Evolutionary conservation across 2,888 invertebrate genomes (phyloP), one percentile per base, ranked within the genome.

Genomic region (Tuta absoluta): DNA sequence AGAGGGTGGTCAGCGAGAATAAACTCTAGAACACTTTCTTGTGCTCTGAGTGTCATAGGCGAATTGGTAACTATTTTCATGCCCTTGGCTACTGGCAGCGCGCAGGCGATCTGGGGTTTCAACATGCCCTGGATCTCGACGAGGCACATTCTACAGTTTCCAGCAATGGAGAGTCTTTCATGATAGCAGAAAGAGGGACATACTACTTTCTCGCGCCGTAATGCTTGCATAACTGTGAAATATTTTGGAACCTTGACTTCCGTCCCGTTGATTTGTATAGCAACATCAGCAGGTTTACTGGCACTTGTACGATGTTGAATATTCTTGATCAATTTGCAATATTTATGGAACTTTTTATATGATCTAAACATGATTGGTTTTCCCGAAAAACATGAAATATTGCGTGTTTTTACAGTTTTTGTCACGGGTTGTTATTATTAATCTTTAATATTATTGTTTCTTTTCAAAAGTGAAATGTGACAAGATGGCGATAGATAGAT

Each of bases 91-190:
- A 99, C 98, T 0, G 98, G 98, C 96, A 99, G 97, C 1, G 98
- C 98, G 88, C 99, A 99, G 0, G 99, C 98, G n/a, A 99, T 98
- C 51, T 99, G 97, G 0, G 98, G 98, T 93, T 99, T 98, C 33
- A 95, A 94, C 74, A 96, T 96, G 75, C 98, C 99, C 85, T 99
- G 99, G 28, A 99, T 95, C 85, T 99, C 97, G 0, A 99, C 98
- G 33, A 99, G 92, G 85, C 99, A 99, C 99, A 99, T 99, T 68
- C 99, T 94, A 79, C 99, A 99, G 89, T 99, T 99, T 24, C 99
- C 99, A 70, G 99, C 99, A 61, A 99, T 96, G 10, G 99, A 98
- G 56, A 99, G 93, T 48, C 99, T 94, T 77, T 99, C 99, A 87
- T 99, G 99, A 84, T 98, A 99, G 85, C 99, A 99, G 84, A 99